Evolutionary conservation across 2,888 invertebrate species (phyloP), one percentile per base, ranked within the genome.

Genomic region (Folsomia manolachei): DNA sequence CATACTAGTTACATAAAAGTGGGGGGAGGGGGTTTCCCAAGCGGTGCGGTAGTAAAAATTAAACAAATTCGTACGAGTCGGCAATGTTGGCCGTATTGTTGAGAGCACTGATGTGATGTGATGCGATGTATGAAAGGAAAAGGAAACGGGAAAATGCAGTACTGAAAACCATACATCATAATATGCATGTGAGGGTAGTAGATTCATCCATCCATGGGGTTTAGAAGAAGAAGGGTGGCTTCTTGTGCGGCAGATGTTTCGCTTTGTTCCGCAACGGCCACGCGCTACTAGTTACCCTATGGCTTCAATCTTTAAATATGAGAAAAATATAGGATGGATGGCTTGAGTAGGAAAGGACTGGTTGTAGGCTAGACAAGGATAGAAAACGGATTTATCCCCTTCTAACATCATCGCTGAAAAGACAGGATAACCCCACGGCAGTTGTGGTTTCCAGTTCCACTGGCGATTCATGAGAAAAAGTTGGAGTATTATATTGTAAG

Each of bases 221-320:
- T 52, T 60, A n/a, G 21, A 23, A 18, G 60, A 60, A 60, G 60
- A 60, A 23, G 19, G 60, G 60, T 60, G 60, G 60, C 60, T 60
- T 60, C 60, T 60, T n/a, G 64, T 27, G 63, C 25, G 73, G 73
- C 75, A 75, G 75, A 75, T 75, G 75, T 75, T 75, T 75, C 60
- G 70, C 51, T 66, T 72, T 71, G 25, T 23, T 60, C 65, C 66
- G 66, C 71, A 78, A 76, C 74, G 72, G 78, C 78, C 78, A 78
- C 75, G 78, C 75, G 78, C 78, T 73, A 72, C 73, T 69, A 72
- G 75, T 73, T 75, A 77, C 77, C 72, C 71, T 69, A 63, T 63
- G 23, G 14, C 63, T 63, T 56, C 19, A 39, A 56, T 56, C 56
- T 56, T 19, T 14, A 56, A 56, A 56, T 4, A 56, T 56, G 56